These are phyloP conservation scores for Hirtodrosophila histrioides DNA, from an alignment of 2,888 invertebrate species.

Conservation along the genomic window DNA sequence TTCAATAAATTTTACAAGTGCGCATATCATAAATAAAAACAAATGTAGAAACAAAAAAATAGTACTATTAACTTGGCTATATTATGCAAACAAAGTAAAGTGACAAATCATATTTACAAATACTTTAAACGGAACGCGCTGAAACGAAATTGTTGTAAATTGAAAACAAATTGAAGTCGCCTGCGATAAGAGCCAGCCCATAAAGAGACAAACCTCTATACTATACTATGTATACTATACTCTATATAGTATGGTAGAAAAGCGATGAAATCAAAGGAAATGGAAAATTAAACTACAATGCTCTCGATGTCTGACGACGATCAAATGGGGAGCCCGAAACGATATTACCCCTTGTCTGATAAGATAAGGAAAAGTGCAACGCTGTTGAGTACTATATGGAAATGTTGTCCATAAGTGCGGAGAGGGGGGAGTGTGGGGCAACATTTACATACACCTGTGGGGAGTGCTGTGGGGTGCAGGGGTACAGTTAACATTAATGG, in stretches of 20 bases:
- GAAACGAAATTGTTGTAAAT: slow-evolving; percentile 77
- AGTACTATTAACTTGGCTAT: slow-evolving; percentile 14
- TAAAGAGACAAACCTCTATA: not conserved
- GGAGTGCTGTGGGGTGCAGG: not conserved
- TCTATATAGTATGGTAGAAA: not conserved
- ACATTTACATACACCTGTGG: slow-evolving; percentile 65
- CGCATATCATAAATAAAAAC: slow-evolving; percentile 14
- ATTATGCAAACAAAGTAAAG: slow-evolving; percentile 66
- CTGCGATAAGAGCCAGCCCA: slow-evolving; percentile 47
- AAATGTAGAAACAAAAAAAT: slow-evolving; percentile 9
- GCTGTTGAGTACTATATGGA: slow-evolving; percentile 33
- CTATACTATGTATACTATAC: too few species aligned
- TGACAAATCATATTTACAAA: slow-evolving; percentile 67
- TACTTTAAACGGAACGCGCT: slow-evolving; percentile 33
- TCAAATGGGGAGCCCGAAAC: slow-evolving; percentile 55
- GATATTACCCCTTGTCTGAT: slow-evolving; percentile 24
- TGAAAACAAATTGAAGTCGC: slow-evolving; percentile 77
- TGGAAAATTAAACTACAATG: slow-evolving; percentile 63
- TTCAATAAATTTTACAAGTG: slow-evolving; percentile 34
- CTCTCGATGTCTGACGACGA: slow-evolving; percentile 37
- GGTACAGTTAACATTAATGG: slow-evolving; percentile 66
- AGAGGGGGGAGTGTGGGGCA: slow-evolving; percentile 40
- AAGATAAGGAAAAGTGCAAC: slow-evolving; percentile 57
- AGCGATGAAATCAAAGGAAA: slow-evolving; percentile 68
- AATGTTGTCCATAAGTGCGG: slow-evolving; percentile 39